Conservation (phyloP, 2,113 vertebrate genomes). For the Clinocottus analis region DNA sequence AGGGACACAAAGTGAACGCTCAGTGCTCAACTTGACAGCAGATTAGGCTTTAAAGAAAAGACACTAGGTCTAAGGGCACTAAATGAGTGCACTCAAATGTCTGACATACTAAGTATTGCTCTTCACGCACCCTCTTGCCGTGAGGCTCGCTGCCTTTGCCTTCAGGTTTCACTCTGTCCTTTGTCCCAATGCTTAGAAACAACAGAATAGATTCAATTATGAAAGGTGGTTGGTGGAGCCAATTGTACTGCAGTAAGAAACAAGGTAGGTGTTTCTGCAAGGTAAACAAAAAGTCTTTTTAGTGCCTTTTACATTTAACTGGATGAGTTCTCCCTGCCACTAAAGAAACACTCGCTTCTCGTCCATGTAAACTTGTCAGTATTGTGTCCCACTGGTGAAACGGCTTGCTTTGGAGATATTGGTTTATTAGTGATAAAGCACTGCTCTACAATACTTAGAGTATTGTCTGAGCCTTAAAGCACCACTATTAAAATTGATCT, state of each 20-base stretch:
- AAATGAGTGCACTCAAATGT: constrained; percentile 29
- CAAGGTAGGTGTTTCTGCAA: neutral
- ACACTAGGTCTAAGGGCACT: constrained; percentile 6
- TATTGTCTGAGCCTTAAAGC: neutral
- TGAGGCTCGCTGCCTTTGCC: neutral
- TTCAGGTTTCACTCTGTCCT: neutral
- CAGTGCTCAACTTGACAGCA: neutral
- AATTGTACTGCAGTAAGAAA: neutral
- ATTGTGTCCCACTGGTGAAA: neutral
- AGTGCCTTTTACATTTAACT: neutral
- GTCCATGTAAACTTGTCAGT: neutral
- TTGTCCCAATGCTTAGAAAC: neutral
- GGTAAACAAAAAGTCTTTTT: neutral
- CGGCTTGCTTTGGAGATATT: constrained; percentile 1
- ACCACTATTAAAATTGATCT: neutral
- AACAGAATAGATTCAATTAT: neutral
- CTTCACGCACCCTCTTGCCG: neutral
- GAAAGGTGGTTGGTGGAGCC: neutral
- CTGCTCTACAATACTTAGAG: neutral
- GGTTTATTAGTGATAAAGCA: neutral
- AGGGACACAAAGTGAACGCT: constrained; percentile 27
- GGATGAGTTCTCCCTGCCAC: neutral
- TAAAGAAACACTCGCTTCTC: neutral
- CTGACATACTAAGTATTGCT: constrained; percentile 28
- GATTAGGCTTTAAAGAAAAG: constrained; percentile 15